Evolutionary conservation across 2,797 vertebrate genomes (phyloP).

Genomic region (Rhabdophis nuchalis): DNA sequence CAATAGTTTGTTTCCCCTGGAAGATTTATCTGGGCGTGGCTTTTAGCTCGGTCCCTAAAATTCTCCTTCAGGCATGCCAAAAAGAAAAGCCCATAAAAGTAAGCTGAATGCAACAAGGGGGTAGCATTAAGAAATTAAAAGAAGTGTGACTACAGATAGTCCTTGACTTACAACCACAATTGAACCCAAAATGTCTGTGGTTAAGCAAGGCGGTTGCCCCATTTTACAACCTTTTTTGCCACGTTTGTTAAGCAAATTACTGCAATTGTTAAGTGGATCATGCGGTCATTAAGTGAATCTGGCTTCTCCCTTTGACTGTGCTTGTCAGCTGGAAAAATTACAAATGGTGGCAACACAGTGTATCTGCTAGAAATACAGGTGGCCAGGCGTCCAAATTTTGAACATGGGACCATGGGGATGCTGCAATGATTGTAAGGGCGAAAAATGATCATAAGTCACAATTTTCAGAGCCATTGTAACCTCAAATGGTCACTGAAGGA

Average conservation of each 20-base stretch:
- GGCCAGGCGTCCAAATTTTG: not conserved
- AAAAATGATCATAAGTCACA: too few relatives aligned
- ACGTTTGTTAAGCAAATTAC: not conserved
- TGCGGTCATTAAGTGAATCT: not conserved
- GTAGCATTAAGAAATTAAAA: not conserved
- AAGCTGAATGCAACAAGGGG: not conserved
- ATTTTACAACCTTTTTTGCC: not conserved
- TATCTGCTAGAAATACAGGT: not conserved
- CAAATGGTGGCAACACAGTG: not conserved
- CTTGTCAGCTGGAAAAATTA: not conserved
- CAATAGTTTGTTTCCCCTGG: not conserved
- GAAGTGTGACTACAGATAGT: not conserved
- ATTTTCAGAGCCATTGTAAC: too few relatives aligned
- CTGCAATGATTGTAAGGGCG: not conserved
- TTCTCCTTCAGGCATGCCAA: not conserved
- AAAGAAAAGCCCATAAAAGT: not conserved
- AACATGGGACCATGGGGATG: too few relatives aligned
- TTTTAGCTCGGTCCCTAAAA: not conserved
- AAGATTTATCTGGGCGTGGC: not conserved
- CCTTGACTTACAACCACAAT: not conserved
- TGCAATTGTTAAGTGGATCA: not conserved
- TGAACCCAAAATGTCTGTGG: not conserved
- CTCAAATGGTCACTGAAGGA: not conserved
- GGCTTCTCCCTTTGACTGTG: not conserved
- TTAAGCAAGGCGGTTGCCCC: not conserved